phyloP scores from a whole-genome alignment of 1,140 invertebrate species.

The Dreissena rostriformis region DNA sequence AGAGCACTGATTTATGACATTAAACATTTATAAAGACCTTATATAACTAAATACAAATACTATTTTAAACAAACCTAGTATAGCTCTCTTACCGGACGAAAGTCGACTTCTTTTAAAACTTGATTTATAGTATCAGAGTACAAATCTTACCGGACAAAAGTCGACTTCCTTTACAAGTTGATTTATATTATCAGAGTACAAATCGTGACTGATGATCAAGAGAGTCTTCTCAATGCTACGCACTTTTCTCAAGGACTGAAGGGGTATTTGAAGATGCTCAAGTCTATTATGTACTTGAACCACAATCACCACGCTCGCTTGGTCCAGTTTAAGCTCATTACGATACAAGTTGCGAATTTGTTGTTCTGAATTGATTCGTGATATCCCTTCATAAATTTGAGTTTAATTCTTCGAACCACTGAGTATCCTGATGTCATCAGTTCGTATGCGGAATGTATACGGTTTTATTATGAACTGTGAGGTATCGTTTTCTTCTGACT shows the following conservation, averaged over 20 bases:
- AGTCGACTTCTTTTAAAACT: too few species aligned
- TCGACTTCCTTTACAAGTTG: constrained; percentile 93
- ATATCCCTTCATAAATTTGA: constrained; percentile 68
- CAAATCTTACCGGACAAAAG: constrained; percentile 86
- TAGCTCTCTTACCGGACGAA: too few species aligned
- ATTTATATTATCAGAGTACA: constrained; percentile 96
- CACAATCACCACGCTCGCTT: constrained; percentile 77
- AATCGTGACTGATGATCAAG: constrained; percentile 97
- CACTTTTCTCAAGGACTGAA: constrained; percentile 94
- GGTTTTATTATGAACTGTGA: constrained; percentile 59
- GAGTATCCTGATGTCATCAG: constrained; percentile 50
- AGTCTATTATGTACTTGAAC: constrained; percentile 95
- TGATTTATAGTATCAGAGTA: too few species aligned
- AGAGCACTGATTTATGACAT: too few species aligned
- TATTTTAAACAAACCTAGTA: not conserved
- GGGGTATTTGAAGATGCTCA: constrained; percentile 94
- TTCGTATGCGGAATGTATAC: constrained; percentile 34
- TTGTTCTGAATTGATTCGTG: constrained; percentile 73
- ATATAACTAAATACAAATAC: too few species aligned
- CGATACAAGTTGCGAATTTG: constrained; percentile 75
- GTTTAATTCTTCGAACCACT: constrained; percentile 66
- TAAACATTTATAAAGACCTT: too few species aligned
- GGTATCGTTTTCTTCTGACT: constrained; percentile 24
- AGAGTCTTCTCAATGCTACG: constrained; percentile 93
- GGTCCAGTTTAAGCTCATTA: constrained; percentile 72